Evolutionary conservation across 1,140 invertebrate species (phyloP).

Genomic region (Pseudomyrmex dendroicus): DNA sequence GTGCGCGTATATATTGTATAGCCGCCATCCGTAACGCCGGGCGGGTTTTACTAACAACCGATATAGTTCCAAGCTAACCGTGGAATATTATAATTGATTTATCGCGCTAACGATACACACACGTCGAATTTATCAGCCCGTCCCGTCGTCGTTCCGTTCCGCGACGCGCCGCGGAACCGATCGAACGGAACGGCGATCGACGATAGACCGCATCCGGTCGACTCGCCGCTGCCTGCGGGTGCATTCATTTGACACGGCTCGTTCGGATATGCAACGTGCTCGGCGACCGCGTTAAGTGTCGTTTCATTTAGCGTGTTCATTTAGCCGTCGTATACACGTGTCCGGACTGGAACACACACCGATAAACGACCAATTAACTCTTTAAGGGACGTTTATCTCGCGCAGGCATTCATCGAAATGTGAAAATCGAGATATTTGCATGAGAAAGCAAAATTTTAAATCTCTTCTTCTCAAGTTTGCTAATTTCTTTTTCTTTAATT

Average conservation of each 20-base stretch:
- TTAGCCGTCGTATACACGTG: constrained; percentile 54
- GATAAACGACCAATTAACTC: constrained; percentile 3
- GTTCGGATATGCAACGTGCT: constrained; percentile 67
- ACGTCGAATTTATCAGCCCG: constrained; percentile 81
- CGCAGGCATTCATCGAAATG: no score
- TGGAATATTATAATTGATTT: constrained; percentile 86
- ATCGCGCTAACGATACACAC: constrained; percentile 75
- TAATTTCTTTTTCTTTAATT: background rate
- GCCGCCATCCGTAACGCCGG: constrained; percentile 81
- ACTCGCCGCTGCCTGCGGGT: constrained; percentile 53
- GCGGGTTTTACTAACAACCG: constrained; percentile 84
- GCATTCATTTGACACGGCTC: constrained; percentile 67
- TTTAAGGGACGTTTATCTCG: background rate
- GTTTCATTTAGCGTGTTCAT: constrained; percentile 60
- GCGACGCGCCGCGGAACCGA: constrained; percentile 66
- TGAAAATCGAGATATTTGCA: no score
- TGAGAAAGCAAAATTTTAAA: no score
- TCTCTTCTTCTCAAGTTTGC: no score
- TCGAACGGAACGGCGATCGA: constrained; percentile 71
- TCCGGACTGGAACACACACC: background rate
- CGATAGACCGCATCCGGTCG: constrained; percentile 70
- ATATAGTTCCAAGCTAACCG: constrained; percentile 82
- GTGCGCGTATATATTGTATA: constrained; percentile 76
- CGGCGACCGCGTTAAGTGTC: constrained; percentile 51
- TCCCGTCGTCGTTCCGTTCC: constrained; percentile 48